Base-by-base conservation (phyloP, 2,888 invertebrate species). In the Eupithecia centaureata region DNA sequence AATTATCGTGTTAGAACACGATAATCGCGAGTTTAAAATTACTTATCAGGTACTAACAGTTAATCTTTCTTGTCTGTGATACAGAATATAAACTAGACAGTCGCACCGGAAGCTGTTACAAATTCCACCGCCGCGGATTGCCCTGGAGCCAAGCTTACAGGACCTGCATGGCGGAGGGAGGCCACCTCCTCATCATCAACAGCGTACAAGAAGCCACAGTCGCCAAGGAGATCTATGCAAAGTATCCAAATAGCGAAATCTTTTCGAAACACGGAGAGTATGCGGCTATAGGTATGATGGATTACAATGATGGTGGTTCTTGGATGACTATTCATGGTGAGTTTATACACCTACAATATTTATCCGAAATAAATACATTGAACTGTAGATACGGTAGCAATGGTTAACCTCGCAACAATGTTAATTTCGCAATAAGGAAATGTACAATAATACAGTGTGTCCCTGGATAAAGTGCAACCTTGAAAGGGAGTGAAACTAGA, bases 161-260 rank as follows among this genome's bases (percentile, higher is more conserved):
- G 77, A 71, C 82, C 0, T 88, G 88, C 42, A 65, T 77, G 2
- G 83, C 85, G 0, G 88, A 88, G 64, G 85, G 85, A 7, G 86
- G 79, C 0, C 71, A 88, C 67, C 77, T 88, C 18, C 78, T 78
- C 7, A 76, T 88, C 56, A 79, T 87, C 65, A 86, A 88, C 73
- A 83, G 79, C 8, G 79, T 79, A 0, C 22, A 7, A 0, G 86
- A 87, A 65, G 76, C 78, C 0, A 27, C 27, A 0, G 76, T 81
- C 1, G n/a, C 85, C 0, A 76, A 22, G 8, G 76, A 82, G 0
- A 66, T 84, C 0, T 81, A 79, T 8, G 73, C 62, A 0, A 77
- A 76, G 27, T 69, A 80, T 61, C 81, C 83, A 0, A 74, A 56
- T 0, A n/a, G 15, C 0, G 54, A 15, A 0, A 75, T 84, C 33